phyloP scores from a whole-genome alignment of 2,797 vertebrate species.

The Fringilla coelebs region DNA sequence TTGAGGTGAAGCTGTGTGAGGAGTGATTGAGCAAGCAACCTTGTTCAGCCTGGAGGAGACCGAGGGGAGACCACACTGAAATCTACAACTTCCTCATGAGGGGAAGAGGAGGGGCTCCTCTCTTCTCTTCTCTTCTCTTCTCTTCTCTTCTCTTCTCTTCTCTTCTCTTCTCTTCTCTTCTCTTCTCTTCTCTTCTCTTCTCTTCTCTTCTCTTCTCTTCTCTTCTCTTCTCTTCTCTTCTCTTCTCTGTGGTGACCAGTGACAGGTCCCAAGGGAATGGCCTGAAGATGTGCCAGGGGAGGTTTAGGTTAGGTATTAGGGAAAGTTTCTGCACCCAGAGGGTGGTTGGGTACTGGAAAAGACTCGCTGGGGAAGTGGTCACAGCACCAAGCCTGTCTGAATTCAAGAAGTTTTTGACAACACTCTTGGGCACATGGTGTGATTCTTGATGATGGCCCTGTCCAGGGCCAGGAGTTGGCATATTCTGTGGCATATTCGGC shows the following conservation, averaged over 20 bases:
- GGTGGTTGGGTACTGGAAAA: accelerated
- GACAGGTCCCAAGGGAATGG: not conserved
- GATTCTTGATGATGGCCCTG: not conserved
- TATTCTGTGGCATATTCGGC: too few relatives aligned
- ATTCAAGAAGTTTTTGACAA: not conserved
- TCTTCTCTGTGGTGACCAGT: not conserved
- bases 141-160: too few relatives aligned
- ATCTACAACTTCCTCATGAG: not conserved
- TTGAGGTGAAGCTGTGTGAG: not conserved
- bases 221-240: not conserved
- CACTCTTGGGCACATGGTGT: not conserved
- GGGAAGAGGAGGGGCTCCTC: not conserved
- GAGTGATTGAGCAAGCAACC: not conserved
- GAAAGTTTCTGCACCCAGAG: not conserved
- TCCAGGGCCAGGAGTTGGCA: not conserved
- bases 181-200: too few relatives aligned
- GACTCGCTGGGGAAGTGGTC: too few relatives aligned
- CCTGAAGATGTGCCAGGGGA: not conserved
- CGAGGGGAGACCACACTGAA: not conserved
- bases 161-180: too few relatives aligned
- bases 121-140: not conserved
- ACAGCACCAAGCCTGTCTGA: not conserved
- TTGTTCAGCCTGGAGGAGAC: not conserved
- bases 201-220: too few relatives aligned
- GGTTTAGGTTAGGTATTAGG: not conserved